These are phyloP conservation scores for Ceyx cyanopectus DNA, from an alignment of 2,113 vertebrate genomes.

Conservation along the genomic window DNA sequence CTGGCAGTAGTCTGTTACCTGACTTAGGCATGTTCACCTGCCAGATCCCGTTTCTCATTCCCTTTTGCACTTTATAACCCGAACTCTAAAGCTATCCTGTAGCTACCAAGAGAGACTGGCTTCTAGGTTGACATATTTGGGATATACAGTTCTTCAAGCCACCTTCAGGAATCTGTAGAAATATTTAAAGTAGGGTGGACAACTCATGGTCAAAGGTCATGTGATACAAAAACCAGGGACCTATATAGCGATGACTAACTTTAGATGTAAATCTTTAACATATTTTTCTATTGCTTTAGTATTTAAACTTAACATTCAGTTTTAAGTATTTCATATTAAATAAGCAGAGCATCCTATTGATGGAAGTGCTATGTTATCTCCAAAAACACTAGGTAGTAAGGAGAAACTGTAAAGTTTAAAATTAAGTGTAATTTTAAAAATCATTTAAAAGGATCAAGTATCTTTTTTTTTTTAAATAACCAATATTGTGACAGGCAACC, in stretches of 20 bases:
- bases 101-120: slow-evolving; percentile 51
- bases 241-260: background rate
- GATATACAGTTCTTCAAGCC: slow-evolving; percentile 58
- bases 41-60: slow-evolving; percentile 63
- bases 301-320: slow-evolving; percentile 44
- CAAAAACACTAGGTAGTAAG: slow-evolving; percentile 1
- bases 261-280: slow-evolving; percentile 17
- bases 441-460: slow-evolving; percentile 21
- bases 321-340: slow-evolving; percentile 29
- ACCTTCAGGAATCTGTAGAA: slow-evolving; percentile 62
- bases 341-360: slow-evolving; percentile 26
- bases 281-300: slow-evolving; percentile 45
- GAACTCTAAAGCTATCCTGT: slow-evolving; percentile 58
- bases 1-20: slow-evolving; percentile 62
- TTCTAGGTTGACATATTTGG: slow-evolving; percentile 51
- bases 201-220: slow-evolving; percentile 17
- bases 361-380: slow-evolving; percentile 36
- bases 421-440: background rate
- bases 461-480: background rate
- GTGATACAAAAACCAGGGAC: slow-evolving; percentile 25
- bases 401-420: slow-evolving; percentile 34
- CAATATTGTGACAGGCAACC: slow-evolving; percentile 3
- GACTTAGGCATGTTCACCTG: slow-evolving; percentile 39
- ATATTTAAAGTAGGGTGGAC: slow-evolving; percentile 42
- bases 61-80: slow-evolving; percentile 61